Evolutionary conservation across 2,888 invertebrate genomes (phyloP), one percentile per base, ranked within the genome.

Genomic region (Ophraella communa): DNA sequence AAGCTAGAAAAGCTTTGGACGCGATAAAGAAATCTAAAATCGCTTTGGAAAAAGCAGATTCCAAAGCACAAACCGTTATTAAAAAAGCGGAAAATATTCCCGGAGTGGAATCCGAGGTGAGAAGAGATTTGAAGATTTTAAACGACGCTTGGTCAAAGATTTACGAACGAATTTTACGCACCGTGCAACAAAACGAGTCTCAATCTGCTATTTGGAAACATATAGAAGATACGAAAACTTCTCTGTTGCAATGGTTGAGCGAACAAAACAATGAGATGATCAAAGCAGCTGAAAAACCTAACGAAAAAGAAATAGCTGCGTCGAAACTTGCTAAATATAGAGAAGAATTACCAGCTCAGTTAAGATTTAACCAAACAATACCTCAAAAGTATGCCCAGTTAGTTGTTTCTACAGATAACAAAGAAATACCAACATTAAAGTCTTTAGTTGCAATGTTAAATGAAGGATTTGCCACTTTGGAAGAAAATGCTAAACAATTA

Each of bases 161-260:
- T 0, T 89, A 91, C 73, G 90, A 92, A 67, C 87, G 87, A 52
- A 86, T 92, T 3, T 86, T 90, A 4, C 91, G 90, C 71, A 87
- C 89, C 71, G 88, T 90, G 20, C 93, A 94, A 79, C 89, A 89
- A 58, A 87, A 92, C 54, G 96, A 97, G 82, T 92, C 94, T 0
- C 95, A 96, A 81, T 86, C 91, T 0, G 90, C 93, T n/a, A 91
- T 96, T 57, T 96, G 96, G 95, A 91, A 94, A 75, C 95, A 96
- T 80, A 91, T 97, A 33, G 92, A 94, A 72, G 93, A 93, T 64
- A 89, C 91, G 0, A 94, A 93, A 78, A 91, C 91, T 68, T 94
- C 94, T 78, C 84, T 96, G 2, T 83, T 91, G 0, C 87, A 89
- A 20, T 97, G 97, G 97, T 79, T 96, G 4, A 88, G 88, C 64